Percentiles rank a stretch among this genome's conserved stretches.
Conservation (phyloP, 2,888 invertebrate species). For the Heliconius ismenius region DNA sequence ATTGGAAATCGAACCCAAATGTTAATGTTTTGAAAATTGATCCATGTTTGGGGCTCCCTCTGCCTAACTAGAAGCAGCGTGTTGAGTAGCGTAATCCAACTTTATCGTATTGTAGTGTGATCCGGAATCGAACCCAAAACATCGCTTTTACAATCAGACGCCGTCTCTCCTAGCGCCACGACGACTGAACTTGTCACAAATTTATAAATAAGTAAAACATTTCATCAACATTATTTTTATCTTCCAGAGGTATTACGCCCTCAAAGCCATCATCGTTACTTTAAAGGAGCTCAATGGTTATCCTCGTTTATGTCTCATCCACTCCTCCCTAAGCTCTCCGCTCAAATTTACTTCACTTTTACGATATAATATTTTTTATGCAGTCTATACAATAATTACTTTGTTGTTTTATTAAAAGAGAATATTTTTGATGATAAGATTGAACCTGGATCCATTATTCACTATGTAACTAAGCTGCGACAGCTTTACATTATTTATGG, state of each 20-base stretch:
- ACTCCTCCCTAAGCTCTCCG: not conserved
- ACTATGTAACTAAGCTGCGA: too few species aligned
- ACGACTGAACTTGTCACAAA: not conserved
- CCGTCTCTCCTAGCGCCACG: not conserved
- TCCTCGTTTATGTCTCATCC: constrained; percentile 12
- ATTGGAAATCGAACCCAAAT: too few species aligned
- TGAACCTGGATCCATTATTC: too few species aligned
- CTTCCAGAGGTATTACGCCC: not conserved
- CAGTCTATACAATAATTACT: not conserved
- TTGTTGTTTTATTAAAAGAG: too few species aligned
- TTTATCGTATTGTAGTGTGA: not conserved
- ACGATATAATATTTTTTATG: constrained; percentile 2
- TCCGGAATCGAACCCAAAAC: too few species aligned
- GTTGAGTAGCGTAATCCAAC: not conserved
- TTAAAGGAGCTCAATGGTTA: constrained; percentile 11
- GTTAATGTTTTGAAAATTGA: too few species aligned
- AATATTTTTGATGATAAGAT: too few species aligned
- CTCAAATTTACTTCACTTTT: constrained; percentile 4
- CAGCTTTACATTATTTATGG: too few species aligned
- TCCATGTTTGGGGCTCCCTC: too few species aligned
- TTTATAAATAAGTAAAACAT: not conserved
- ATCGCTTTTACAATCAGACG: too few species aligned
- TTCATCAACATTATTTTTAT: not conserved
- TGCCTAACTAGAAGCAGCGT: not conserved
- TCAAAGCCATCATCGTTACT: constrained; percentile 15